Conservation (phyloP, 2,113 vertebrate species). For the Petromus typicus region DNA sequence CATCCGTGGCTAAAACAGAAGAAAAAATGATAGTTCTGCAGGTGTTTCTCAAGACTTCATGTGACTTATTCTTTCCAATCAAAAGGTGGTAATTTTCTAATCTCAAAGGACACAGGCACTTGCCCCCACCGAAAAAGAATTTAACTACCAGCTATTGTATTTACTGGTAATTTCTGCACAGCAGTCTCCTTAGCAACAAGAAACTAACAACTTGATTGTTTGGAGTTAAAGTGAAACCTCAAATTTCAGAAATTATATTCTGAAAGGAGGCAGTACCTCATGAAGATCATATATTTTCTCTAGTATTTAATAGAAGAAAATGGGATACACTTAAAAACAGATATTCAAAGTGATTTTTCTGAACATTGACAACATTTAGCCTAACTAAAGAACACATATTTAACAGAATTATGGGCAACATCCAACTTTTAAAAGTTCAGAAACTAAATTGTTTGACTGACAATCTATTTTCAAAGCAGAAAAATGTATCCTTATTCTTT, state of each 20-base stretch:
- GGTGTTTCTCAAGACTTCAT: slow-evolving; percentile 44
- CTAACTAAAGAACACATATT: slow-evolving; percentile 39
- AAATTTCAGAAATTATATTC: slow-evolving; percentile 64
- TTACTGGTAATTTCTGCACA: slow-evolving; percentile 63
- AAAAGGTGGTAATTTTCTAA: slow-evolving; percentile 70
- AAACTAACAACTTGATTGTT: slow-evolving; percentile 53
- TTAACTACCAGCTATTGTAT: slow-evolving; percentile 64
- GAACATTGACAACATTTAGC: not conserved
- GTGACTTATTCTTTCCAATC: slow-evolving; percentile 66
- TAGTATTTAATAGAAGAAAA: slow-evolving; percentile 59
- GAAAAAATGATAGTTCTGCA: slow-evolving; percentile 19
- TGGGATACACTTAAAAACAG: not conserved
- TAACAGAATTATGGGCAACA: slow-evolving; percentile 47
- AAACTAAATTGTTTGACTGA: slow-evolving; percentile 34
- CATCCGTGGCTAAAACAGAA: slow-evolving; percentile 37
- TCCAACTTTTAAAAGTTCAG: slow-evolving; percentile 30
- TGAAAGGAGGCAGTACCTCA: slow-evolving; percentile 39
- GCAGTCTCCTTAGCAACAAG: slow-evolving; percentile 64
- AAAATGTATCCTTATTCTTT: not conserved
- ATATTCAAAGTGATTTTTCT: not conserved
- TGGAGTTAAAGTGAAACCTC: slow-evolving; percentile 58
- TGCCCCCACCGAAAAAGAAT: slow-evolving; percentile 54
- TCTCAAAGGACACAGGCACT: slow-evolving; percentile 61
- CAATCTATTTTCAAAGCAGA: not conserved
- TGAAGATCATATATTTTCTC: slow-evolving; percentile 43